Conservation (phyloP, 2,797 vertebrate genomes). For the Pampus argenteus region DNA sequence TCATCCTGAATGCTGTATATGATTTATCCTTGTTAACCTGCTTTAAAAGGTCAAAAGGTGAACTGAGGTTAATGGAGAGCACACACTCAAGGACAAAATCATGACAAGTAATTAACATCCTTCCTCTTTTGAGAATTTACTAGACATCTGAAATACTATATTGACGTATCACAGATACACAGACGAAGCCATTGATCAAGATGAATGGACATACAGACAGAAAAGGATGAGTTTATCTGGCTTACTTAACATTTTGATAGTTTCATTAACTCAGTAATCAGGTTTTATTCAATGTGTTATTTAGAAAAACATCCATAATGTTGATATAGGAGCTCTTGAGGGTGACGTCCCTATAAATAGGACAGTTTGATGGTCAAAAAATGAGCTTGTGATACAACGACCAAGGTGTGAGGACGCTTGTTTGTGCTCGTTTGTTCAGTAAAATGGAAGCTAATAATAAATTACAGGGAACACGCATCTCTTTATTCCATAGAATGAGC, state of each 20-base stretch:
- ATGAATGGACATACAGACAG: neutral
- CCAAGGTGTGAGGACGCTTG: slow-evolving; percentile 58
- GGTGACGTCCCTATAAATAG: slow-evolving; percentile 20
- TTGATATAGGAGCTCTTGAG: slow-evolving; percentile 13
- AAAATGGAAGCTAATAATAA: slow-evolving; percentile 75
- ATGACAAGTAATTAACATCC: slow-evolving; percentile 52
- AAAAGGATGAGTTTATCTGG: slow-evolving; percentile 1
- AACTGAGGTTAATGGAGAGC: slow-evolving; percentile 62
- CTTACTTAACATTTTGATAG: neutral
- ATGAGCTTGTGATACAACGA: slow-evolving; percentile 44
- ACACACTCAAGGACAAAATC: slow-evolving; percentile 33
- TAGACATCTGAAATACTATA: slow-evolving; percentile 40
- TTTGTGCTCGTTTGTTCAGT: slow-evolving; percentile 70
- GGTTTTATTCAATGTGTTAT: slow-evolving; percentile 5
- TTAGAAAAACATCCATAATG: slow-evolving; percentile 22
- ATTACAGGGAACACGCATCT: slow-evolving; percentile 64
- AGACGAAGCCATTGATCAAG: slow-evolving; percentile 13
- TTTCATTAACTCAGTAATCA: slow-evolving; percentile 7
- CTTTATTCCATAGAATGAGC: slow-evolving; percentile 69
- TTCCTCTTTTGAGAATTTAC: slow-evolving; percentile 40
- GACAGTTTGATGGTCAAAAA: slow-evolving; percentile 46
- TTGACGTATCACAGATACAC: slow-evolving; percentile 17
- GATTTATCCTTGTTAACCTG: slow-evolving; percentile 59
- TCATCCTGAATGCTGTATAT: slow-evolving; percentile 15
- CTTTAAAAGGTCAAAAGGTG: slow-evolving; percentile 46